These are phyloP conservation scores for Cerceris ruficornis DNA, from an alignment of 2,888 invertebrate species.

Conservation along the genomic window DNA sequence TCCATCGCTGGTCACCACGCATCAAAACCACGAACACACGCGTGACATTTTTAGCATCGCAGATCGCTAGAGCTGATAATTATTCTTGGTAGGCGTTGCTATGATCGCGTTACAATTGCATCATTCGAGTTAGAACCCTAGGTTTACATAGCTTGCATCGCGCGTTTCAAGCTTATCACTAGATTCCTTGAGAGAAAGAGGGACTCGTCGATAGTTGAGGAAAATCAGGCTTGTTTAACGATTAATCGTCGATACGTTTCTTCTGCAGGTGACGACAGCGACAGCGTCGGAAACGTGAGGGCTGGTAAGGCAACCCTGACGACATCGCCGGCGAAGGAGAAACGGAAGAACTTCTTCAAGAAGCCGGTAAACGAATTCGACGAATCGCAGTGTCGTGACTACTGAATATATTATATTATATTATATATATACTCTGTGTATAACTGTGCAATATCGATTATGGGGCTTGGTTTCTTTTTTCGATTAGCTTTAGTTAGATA, in stretches of 20 bases:
- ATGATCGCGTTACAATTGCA: conserved; percentile 44
- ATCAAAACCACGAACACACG: background rate
- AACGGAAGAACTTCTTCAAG: conserved; percentile 99
- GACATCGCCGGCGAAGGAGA: conserved; percentile 96
- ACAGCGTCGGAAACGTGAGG: conserved; percentile 92
- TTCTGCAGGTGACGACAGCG: conserved; percentile 92
- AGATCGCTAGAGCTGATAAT: conserved; percentile 38
- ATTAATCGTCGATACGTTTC: conserved; percentile 34
- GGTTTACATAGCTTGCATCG: conserved; percentile 48
- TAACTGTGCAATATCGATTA: conserved; percentile 30
- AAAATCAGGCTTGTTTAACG: background rate
- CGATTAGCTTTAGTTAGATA: conserved; percentile 14
- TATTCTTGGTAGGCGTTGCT: conserved; percentile 53
- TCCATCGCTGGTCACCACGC: background rate
- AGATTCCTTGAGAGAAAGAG: conserved; percentile 66
- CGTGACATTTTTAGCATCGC: conserved; percentile 10
- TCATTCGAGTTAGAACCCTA: conserved; percentile 45
- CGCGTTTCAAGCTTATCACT: conserved; percentile 57
- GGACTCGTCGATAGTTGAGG: conserved; percentile 44
- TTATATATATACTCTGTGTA: conserved; percentile 12
- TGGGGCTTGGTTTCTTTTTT: conserved; percentile 34
- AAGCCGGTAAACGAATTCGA: conserved; percentile 84
- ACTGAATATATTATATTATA: background rate
- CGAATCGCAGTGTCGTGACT: conserved; percentile 34
- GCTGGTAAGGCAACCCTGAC: conserved; percentile 91